Conservation (phyloP, 2,797 vertebrate genomes). For the Tamandua tetradactyla region DNA sequence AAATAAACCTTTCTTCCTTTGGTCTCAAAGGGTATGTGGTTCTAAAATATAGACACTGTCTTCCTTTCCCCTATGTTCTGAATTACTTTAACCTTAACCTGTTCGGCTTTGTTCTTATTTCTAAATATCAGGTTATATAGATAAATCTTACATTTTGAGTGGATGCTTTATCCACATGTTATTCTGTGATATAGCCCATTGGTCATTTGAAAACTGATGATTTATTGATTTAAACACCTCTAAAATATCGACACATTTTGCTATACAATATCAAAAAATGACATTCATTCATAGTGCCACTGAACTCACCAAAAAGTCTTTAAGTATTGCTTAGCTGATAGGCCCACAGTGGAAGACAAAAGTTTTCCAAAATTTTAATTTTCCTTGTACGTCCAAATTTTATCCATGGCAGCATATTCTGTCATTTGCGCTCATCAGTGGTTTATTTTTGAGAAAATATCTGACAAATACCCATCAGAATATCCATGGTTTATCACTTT, state of each 20-base stretch:
- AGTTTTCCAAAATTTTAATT: conserved; percentile 16
- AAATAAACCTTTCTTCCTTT: too few species aligned
- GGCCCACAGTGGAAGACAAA: background rate
- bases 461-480: background rate
- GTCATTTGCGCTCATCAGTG: background rate
- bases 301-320: background rate
- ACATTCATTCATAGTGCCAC: background rate
- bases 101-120: too few species aligned
- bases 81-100: too few species aligned
- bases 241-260: background rate
- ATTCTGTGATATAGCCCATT: background rate
- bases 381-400: background rate
- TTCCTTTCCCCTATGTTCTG: too few species aligned
- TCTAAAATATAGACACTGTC: too few species aligned
- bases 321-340: background rate
- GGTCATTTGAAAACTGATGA: background rate
- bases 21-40: too few species aligned
- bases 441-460: background rate
- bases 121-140: too few species aligned
- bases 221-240: background rate
- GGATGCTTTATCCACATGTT: background rate
- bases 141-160: background rate
- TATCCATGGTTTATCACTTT: background rate
- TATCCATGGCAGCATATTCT: background rate
- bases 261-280: background rate